A percentile compares a stretch with the other conserved stretches of the same genome.
phyloP scores from a whole-genome alignment of 2,888 invertebrate genomes.

The Brachynemurus nebulosus region DNA sequence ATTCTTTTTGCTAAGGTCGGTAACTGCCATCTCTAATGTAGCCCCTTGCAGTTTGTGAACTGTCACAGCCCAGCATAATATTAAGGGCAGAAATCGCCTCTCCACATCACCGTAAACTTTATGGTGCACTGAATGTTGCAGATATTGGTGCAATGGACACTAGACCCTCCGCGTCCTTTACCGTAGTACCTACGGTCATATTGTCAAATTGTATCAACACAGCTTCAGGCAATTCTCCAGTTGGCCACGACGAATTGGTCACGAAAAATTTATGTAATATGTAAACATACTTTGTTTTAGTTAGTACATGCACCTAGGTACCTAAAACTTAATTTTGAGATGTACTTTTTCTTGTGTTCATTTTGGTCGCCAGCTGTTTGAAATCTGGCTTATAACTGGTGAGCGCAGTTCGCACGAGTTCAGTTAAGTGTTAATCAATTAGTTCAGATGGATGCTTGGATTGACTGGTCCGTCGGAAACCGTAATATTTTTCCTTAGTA shows the following conservation, averaged over 20 bases:
- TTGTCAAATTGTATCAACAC: neutral
- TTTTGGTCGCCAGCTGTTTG: no score
- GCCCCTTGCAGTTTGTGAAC: neutral
- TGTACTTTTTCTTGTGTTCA: no score
- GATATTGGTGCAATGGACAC: neutral
- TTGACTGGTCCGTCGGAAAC: no score
- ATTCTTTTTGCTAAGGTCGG: neutral
- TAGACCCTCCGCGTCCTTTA: neutral
- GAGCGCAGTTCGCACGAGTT: no score
- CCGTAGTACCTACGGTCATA: neutral
- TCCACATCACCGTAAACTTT: neutral
- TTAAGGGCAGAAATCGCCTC: neutral
- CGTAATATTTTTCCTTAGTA: conserved; percentile 20
- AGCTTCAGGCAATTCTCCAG: neutral
- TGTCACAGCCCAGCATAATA: conserved; percentile 1
- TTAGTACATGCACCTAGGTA: no score
- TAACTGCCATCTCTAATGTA: conserved; percentile 6
- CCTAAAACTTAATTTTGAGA: no score
- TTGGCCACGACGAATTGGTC: conserved; percentile 3
- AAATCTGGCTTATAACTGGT: no score
- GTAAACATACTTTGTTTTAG: no score
- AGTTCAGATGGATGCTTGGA: no score
- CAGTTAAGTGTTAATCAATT: no score
- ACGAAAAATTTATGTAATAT: no score
- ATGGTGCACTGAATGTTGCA: neutral